Evolutionary conservation across 2,797 vertebrate genomes (phyloP).

Genomic region (Gallinago stenura): DNA sequence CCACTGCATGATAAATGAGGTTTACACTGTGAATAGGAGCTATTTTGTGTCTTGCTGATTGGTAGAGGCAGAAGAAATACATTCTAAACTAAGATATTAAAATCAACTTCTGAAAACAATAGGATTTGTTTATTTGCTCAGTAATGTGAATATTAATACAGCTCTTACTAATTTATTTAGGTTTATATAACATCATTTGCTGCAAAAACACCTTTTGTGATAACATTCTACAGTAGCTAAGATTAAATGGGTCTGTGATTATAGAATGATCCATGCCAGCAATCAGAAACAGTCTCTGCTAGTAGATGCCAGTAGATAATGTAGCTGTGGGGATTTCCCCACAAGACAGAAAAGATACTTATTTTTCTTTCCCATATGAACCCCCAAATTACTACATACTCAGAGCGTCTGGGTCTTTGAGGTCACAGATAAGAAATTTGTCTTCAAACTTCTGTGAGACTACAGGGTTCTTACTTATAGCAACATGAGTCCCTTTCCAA

Average conservation of each 20-base stretch:
- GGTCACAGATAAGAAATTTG: not conserved
- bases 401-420: not conserved
- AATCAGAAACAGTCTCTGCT: not conserved
- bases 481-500: not conserved
- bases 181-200: not conserved
- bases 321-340: not conserved
- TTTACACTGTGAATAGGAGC: not conserved
- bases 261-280: not conserved
- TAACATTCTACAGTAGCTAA: not conserved
- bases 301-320: not conserved
- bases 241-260: not conserved
- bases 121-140: constrained; percentile 9
- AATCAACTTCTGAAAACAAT: not conserved
- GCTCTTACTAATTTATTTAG: not conserved
- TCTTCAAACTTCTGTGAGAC: not conserved
- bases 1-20: not conserved
- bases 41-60: constrained; percentile 40
- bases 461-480: not conserved
- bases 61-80: constrained; percentile 48
- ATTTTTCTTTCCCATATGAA: not conserved
- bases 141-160: constrained; percentile 24
- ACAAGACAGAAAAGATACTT: not conserved
- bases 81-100: constrained; percentile 20
- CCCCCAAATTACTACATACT: not conserved
- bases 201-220: constrained; percentile 27